Base-by-base conservation (phyloP, 2,113 vertebrate species). In the Leucopsar rothschildi region DNA sequence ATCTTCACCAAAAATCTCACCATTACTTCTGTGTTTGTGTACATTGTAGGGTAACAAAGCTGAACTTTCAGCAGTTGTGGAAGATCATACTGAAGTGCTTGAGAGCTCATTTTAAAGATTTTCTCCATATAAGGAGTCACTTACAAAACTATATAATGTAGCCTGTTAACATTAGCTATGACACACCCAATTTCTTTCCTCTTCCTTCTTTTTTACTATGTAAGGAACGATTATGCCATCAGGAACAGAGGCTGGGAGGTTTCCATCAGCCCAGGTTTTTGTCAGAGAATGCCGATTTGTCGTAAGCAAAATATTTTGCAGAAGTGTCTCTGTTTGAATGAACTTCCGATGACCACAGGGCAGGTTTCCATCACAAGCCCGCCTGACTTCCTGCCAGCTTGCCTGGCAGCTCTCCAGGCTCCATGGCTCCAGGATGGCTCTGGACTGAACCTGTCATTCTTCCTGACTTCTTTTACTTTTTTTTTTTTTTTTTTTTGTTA, bases 371-470 rank as follows among this genome's bases (percentile, higher is more conserved):
- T 75, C 94, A 78, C 72, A 91, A 91, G 52, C 86, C 72, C 0
- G 39, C 69, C 83, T 92, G 86, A 84, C 63, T 95, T 94, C 94
- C 94, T 96, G 91, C 94, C 92, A 96, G 92, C 91, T 84, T 89
- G 31, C 69, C 88, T 94, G 94, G 94, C 91, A 44, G 52, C 56
- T 71, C 53, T 84, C 92, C 94, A 97, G 95, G 88, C 82, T 95
- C 86, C 63, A 9, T 0, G 20, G 90, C 84, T 95, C 94, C 45
- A 5, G 77, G 76, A 71, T 3, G n/a, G 72, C 94, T 96, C 88
- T 60, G 64, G 39, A 71, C 55, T 90, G 28, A 96, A 93, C 92
- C 86, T 94, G 72, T 33, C 65, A 82, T 71, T 94, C 72, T 92
- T 96, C 88, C 94, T 86, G 88, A 64, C 42, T 88, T 71, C 4